Evolutionary conservation across 2,113 vertebrate species (phyloP), one percentile per base, ranked within the genome.

Genomic region (Leucopternis melanops): DNA sequence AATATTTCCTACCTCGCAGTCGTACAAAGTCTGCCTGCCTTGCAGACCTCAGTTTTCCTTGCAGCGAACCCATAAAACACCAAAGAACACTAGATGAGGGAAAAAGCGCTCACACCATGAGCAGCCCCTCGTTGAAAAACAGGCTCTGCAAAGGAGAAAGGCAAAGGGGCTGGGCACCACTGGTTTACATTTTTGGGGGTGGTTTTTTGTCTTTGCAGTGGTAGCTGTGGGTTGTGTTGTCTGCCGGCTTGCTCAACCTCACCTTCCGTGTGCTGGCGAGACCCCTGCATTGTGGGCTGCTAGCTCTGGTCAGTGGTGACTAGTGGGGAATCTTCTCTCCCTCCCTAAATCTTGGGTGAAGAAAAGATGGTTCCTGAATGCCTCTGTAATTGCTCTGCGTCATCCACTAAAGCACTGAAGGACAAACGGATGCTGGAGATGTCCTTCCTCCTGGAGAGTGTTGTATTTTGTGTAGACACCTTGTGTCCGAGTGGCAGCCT

Each of bases 81-180:
- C 75, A 16, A 22, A 63, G 36, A 54, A 17, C 0, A 2, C 40
- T 13, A 14, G 47, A 13, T 8, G 9, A 63, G 57, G 57, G 27
- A 34, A 34, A 69, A 54, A 59, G 8, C 2, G 15, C 32, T 61
- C 0, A 0, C 38, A 44, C 18, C 0, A 2, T 2, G 3, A 49
- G 66, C 52, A 62, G 26, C 65, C 40, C 2, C 0, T 10, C 2
- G 0, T 23, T 34, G 38, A 16, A 36, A 42, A 25, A 12, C 1
- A 16, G 13, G 62, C 18, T 52, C 45, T 45, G 52, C 1, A 7
- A 17, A 49, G 31, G 36, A 32, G 54, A 13, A 36, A 16, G 62
- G 54, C 38, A 9, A 47, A 62, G 77, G 55, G 67, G 34, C 57
- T 25, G 47, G 42, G 38, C 15, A 20, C 16, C 11, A 3, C 44